A percentile compares a stretch with the other conserved stretches of the same genome.
Conservation (phyloP, 2,113 vertebrate genomes). For the Myrmecophaga tridactyla region DNA sequence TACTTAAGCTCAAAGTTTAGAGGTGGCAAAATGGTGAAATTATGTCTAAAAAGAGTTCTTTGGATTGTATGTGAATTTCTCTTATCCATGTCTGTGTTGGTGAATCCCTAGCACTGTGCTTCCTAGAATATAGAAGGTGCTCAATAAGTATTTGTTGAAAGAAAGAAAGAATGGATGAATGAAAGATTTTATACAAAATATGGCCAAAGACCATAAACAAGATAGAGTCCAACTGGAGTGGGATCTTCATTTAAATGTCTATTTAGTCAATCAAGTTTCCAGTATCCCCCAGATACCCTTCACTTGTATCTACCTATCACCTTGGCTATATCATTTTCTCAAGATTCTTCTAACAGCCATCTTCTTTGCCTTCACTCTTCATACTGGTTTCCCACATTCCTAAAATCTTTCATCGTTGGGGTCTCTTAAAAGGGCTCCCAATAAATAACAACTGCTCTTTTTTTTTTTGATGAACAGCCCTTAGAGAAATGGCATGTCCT, state of each 20-base stretch:
- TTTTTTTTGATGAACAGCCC: not conserved
- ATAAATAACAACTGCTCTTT: conserved; percentile 4
- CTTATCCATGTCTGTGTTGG: not conserved
- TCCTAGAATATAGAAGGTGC: conserved; percentile 21
- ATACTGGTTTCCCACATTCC: not conserved
- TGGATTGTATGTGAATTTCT: not conserved
- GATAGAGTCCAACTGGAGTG: not conserved
- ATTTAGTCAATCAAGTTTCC: conserved; percentile 6
- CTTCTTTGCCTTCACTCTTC: not conserved
- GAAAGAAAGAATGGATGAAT: conserved; percentile 1
- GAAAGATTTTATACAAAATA: not conserved
- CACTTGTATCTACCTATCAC: not conserved
- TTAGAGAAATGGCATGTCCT: conserved; percentile 25
- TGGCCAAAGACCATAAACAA: conserved; percentile 2
- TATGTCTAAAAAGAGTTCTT: not conserved
- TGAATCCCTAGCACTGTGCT: not conserved
- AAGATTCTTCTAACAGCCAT: not conserved
- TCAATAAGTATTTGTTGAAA: conserved; percentile 17
- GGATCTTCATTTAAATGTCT: not conserved
- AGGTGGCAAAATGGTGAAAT: not conserved
- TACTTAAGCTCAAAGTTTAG: conserved; percentile 22
- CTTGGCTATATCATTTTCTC: not conserved
- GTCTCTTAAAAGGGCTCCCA: not conserved
- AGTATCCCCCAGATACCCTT: not conserved
- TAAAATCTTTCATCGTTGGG: not conserved